Evolutionary conservation across 2,797 vertebrate species (phyloP), one percentile per base, ranked within the genome.

Genomic region (Micrastur ruficollis): DNA sequence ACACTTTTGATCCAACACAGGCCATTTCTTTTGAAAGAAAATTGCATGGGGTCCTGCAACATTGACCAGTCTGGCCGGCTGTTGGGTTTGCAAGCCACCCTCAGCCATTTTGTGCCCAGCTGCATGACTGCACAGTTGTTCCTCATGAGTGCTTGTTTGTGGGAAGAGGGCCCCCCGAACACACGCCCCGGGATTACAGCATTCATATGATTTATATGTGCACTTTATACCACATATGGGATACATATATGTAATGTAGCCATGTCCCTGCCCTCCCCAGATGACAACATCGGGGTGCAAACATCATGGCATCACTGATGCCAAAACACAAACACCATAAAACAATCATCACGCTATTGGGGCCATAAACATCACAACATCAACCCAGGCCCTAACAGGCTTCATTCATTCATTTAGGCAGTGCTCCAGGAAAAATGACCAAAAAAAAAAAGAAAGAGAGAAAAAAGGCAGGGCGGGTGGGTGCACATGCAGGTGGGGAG

Each of bases 281-380:
- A 96, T 96, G 95, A 97, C 95, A 95, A 31, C 95, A 95, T 93
- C 0, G 0, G 62, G 74, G 84, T 11, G 5, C 84, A 96, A 97
- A 93, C 94, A 85, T 78, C 90, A 94, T 3, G 1, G 86, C 95
- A 86, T 88, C 88, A 63, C 62, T 94, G 90, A 95, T 93, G 96
- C 94, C 88, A 96, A 94, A 96, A 95, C 82, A 95, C 85, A 96
- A 96, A 95, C 90, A 95, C 76, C 93, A 76, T 97, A 97, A 97
- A 96, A 59, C 96, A 94, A 92, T 96, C 95, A 97, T 91, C 96
- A 73, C 80, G 0, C 31, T 84, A 31, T 59, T 86, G 58, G 50
- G 67, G 88, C 93, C 56, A 95, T 95, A 97, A 96, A 97, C 96
- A 95, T 96, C 94, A 95, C 90, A 96, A 92, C 89, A 96, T 62